Conservation (phyloP, 2,113 vertebrate species). For the Montifringilla adamsi region DNA sequence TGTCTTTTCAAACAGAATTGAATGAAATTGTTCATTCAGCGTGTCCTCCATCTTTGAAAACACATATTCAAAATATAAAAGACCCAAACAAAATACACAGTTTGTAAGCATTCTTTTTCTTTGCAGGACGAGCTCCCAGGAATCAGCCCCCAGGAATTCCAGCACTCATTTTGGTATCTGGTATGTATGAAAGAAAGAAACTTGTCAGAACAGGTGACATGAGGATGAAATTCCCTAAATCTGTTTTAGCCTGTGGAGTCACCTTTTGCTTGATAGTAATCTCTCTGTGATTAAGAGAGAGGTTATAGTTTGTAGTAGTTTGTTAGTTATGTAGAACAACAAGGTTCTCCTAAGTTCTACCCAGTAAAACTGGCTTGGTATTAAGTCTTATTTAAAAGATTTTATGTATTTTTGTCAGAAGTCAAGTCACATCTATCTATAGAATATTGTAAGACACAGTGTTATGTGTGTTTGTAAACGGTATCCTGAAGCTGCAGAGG, state of each 20-base stretch:
- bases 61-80: background rate
- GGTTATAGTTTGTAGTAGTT: background rate
- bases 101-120: background rate
- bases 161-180: background rate
- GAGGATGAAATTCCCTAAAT: conserved; percentile 3
- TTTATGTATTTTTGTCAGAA: background rate
- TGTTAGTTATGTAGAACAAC: background rate
- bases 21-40: background rate
- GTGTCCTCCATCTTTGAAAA: background rate
- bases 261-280: background rate
- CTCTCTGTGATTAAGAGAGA: background rate
- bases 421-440: background rate
- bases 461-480: background rate
- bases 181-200: background rate
- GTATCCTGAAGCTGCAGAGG: background rate
- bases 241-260: conserved; percentile 23
- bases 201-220: background rate
- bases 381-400: background rate
- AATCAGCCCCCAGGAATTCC: background rate
- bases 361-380: background rate
- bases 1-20: background rate
- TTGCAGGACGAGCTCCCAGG: background rate
- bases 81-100: background rate
- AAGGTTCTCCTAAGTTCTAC: background rate
- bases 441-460: background rate